Evolutionary conservation across 2,113 vertebrate species (phyloP).

Genomic region (Dryoscopus gambensis): DNA sequence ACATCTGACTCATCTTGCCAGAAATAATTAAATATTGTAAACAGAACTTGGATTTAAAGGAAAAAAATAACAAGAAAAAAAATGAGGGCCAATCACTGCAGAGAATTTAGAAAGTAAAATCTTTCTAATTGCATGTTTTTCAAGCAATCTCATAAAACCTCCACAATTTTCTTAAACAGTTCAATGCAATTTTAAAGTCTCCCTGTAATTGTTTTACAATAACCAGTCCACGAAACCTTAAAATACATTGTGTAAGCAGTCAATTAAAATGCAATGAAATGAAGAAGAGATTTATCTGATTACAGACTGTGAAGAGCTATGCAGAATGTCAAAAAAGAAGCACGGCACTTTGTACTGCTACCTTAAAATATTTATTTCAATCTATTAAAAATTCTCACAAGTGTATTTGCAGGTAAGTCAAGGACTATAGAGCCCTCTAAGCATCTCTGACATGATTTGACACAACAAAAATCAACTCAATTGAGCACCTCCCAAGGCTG

Average conservation of each 20-base stretch:
- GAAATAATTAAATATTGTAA: slow-evolving; percentile 56
- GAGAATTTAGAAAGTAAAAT: not conserved
- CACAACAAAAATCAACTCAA: slow-evolving; percentile 32
- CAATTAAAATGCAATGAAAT: slow-evolving; percentile 42
- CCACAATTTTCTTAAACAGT: not conserved
- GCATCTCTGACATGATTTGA: slow-evolving; percentile 18
- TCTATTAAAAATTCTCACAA: slow-evolving; percentile 22
- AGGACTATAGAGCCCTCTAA: not conserved
- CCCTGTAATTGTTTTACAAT: not conserved
- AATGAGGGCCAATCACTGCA: not conserved
- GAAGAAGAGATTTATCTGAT: slow-evolving; percentile 31
- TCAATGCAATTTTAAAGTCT: not conserved
- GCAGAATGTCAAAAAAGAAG: not conserved
- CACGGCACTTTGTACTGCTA: not conserved
- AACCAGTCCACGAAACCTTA: not conserved
- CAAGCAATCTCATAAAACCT: not conserved
- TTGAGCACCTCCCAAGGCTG: not conserved
- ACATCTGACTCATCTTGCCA: not conserved
- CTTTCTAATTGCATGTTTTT: not conserved
- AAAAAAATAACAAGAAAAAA: not conserved
- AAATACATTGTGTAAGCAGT: not conserved
- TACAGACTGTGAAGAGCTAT: not conserved
- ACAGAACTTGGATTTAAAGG: slow-evolving; percentile 21
- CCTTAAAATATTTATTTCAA: slow-evolving; percentile 38
- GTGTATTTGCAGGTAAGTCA: slow-evolving; percentile 16